phyloP scores from a whole-genome alignment of 2,113 vertebrate species.

The Cyanistes caeruleus region DNA sequence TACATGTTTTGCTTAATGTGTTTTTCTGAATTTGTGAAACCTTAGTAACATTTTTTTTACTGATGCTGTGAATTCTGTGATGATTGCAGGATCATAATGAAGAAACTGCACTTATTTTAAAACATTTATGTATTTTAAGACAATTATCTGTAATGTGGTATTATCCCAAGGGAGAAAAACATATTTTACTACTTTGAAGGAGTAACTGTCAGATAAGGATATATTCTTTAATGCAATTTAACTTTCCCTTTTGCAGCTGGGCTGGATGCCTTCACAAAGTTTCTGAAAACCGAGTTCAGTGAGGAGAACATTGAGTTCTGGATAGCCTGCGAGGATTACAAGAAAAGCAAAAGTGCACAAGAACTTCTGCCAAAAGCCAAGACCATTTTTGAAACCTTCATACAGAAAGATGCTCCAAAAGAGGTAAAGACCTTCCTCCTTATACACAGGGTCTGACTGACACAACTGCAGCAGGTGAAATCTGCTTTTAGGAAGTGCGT shows the following conservation, averaged over 20 bases:
- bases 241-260: slow-evolving; percentile 77
- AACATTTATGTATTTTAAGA: not conserved
- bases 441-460: not conserved
- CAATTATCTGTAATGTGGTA: not conserved
- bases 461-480: not conserved
- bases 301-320: slow-evolving; percentile 98
- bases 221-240: not conserved
- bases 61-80: not conserved
- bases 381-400: slow-evolving; percentile 87
- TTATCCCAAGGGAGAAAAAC: not conserved
- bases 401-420: slow-evolving; percentile 87
- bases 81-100: not conserved
- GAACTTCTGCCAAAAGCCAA: slow-evolving; percentile 86
- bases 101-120: not conserved
- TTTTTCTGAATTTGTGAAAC: not conserved
- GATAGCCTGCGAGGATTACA: slow-evolving; percentile 93
- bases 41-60: not conserved
- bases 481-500: not conserved
- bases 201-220: not conserved
- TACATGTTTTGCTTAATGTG: not conserved
- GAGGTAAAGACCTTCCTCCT: slow-evolving; percentile 75
- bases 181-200: not conserved
- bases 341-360: slow-evolving; percentile 79
- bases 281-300: slow-evolving; percentile 93
- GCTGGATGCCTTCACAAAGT: slow-evolving; percentile 84